A percentile compares a stretch with the other conserved stretches of the same genome.
Evolutionary conservation across 2,888 invertebrate genomes (phyloP).

Genomic region (Synergus gifuensis): DNA sequence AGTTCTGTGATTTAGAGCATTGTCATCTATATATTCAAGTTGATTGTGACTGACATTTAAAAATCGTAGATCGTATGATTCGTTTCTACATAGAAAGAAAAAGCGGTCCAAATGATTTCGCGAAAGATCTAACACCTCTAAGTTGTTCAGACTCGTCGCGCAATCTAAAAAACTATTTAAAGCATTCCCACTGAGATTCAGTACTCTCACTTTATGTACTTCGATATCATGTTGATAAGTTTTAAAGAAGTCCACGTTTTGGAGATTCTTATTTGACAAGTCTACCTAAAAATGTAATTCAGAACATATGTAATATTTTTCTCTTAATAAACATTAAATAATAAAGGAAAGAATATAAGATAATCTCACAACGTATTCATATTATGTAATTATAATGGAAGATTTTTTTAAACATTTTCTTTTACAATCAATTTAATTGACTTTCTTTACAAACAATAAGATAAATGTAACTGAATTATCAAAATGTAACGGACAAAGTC

Average conservation of each 20-base stretch:
- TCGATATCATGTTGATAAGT: conserved; percentile 62
- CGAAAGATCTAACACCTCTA: conserved; percentile 90
- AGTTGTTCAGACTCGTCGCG: conserved; percentile 86
- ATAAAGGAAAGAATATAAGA: no score
- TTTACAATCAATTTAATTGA: neutral
- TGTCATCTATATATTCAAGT: conserved; percentile 85
- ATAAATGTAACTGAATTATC: neutral
- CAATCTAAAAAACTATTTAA: conserved; percentile 76
- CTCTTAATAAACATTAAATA: no score
- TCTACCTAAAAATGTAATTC: conserved; percentile 66
- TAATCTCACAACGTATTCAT: neutral
- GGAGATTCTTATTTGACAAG: conserved; percentile 65
- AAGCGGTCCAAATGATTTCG: conserved; percentile 85
- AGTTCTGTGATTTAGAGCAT: conserved; percentile 70
- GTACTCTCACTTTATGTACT: conserved; percentile 66
- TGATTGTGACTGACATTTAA: conserved; percentile 92
- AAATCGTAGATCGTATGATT: conserved; percentile 89
- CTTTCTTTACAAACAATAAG: neutral
- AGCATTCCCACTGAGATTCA: conserved; percentile 70
- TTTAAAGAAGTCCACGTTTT: conserved; percentile 72
- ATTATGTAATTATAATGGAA: neutral
- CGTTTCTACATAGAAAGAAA: conserved; percentile 85
- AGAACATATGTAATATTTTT: neutral
- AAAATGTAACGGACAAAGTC: neutral
- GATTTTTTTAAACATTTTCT: neutral